Percentiles rank a stretch among this genome's conserved stretches.
Conservation (phyloP, 2,888 invertebrate species). For the Calephelis perditalis region DNA sequence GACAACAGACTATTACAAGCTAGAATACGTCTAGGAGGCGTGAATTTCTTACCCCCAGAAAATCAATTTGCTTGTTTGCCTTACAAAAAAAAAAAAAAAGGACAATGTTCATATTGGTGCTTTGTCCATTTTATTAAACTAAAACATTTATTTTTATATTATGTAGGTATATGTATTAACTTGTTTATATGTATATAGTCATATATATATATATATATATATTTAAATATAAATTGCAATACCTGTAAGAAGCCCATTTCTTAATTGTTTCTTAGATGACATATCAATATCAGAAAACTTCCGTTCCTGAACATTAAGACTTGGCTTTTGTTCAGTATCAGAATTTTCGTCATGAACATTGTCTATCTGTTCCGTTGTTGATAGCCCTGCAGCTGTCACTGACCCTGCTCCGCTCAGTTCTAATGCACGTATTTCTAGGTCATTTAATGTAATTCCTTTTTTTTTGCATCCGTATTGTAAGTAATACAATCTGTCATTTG, state of each 20-base stretch:
- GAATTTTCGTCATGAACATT: slow-evolving; percentile 49
- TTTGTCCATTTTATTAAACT: too few relatives aligned
- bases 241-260: slow-evolving; percentile 22
- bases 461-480: slow-evolving; percentile 40
- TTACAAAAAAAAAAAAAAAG: too few relatives aligned
- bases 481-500: slow-evolving; percentile 46
- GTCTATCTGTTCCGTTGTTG: slow-evolving; percentile 44
- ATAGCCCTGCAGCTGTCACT: slow-evolving; percentile 34
- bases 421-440: slow-evolving; percentile 58
- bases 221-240: not conserved
- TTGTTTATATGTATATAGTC: too few relatives aligned
- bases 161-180: too few relatives aligned
- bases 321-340: slow-evolving; percentile 47
- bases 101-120: too few relatives aligned
- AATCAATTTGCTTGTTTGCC: too few relatives aligned
- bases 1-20: too few relatives aligned
- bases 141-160: not conserved
- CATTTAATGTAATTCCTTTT: slow-evolving; percentile 54
- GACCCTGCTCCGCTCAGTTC: slow-evolving; percentile 50
- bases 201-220: too few relatives aligned
- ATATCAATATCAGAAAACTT: slow-evolving; percentile 19
- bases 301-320: slow-evolving; percentile 33
- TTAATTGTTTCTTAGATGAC: slow-evolving; percentile 17
- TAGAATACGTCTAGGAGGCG: too few relatives aligned
- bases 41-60: too few relatives aligned